A percentile compares a stretch with the other conserved stretches of the same genome.
Evolutionary conservation across 2,797 vertebrate species (phyloP).

Genomic region (Anolis apletophallus): DNA sequence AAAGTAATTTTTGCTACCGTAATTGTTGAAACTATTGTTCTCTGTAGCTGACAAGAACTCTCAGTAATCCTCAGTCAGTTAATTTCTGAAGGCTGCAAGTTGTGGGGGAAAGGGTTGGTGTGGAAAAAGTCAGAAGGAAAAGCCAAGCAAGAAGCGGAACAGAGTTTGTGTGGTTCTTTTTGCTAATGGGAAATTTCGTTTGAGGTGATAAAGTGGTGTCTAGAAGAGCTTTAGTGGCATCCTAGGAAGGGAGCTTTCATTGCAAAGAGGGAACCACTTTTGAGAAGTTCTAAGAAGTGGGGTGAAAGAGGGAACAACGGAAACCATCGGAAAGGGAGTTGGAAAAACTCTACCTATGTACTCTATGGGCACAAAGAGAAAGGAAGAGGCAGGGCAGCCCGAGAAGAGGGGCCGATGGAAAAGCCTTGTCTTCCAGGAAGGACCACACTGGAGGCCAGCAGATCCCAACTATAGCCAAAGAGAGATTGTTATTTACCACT

Average conservation of each 20-base stretch:
- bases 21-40: too few species aligned
- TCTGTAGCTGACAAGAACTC: neutral
- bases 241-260: neutral
- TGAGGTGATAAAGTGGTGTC: neutral
- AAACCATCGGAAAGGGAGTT: neutral
- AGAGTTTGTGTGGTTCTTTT: neutral
- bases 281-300: neutral
- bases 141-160: neutral
- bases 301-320: neutral
- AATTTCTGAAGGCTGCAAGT: neutral
- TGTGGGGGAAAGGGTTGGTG: neutral
- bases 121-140: neutral
- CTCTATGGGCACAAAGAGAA: too few species aligned
- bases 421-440: neutral
- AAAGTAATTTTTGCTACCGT: too few species aligned
- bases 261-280: neutral
- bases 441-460: neutral
- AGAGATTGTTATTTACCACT: neutral
- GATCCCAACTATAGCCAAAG: neutral
- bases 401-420: neutral
- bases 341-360: neutral
- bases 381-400: neutral
- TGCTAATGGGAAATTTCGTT: neutral
- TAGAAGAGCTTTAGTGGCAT: neutral
- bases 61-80: neutral